These are phyloP conservation scores for Cerceris ruficornis DNA, from an alignment of 2,888 invertebrate genomes.

Conservation along the genomic window DNA sequence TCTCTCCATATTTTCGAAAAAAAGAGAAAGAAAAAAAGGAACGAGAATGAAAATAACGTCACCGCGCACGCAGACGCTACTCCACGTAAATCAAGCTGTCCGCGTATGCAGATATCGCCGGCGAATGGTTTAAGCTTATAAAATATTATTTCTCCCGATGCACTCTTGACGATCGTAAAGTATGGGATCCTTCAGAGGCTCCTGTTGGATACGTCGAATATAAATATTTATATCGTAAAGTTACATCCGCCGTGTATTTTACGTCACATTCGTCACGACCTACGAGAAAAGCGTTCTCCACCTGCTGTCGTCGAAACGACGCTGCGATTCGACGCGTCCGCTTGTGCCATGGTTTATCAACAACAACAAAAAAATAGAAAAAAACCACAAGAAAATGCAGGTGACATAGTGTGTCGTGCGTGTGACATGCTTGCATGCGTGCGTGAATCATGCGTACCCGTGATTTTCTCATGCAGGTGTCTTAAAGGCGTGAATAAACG, in stretches of 20 bases:
- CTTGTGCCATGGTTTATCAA: constrained; percentile 36
- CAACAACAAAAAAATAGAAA: background rate
- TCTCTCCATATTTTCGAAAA: too few species aligned
- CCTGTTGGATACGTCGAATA: background rate
- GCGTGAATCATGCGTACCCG: constrained; percentile 49
- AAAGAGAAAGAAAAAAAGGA: too few species aligned
- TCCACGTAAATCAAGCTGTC: too few species aligned
- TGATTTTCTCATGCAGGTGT: constrained; percentile 44
- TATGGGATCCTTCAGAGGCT: background rate
- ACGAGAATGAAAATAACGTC: too few species aligned
- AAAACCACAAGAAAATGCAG: constrained; percentile 42
- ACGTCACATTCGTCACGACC: background rate
- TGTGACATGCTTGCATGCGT: constrained; percentile 60
- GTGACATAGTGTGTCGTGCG: constrained; percentile 55
- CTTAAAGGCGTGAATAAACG: constrained; percentile 35
- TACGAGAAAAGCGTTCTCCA: constrained; percentile 20
- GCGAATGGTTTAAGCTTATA: too few species aligned
- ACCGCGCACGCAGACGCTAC: too few species aligned
- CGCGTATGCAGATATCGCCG: too few species aligned
- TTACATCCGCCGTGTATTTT: background rate
- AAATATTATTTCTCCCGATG: too few species aligned
- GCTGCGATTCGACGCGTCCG: constrained; percentile 38
- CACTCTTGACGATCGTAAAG: background rate
- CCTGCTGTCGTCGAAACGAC: constrained; percentile 30
- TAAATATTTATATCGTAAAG: background rate